Percentiles rank a stretch among this genome's conserved stretches.
phyloP scores from a whole-genome alignment of 2,888 invertebrate genomes.

The Dusona sp. region DNA sequence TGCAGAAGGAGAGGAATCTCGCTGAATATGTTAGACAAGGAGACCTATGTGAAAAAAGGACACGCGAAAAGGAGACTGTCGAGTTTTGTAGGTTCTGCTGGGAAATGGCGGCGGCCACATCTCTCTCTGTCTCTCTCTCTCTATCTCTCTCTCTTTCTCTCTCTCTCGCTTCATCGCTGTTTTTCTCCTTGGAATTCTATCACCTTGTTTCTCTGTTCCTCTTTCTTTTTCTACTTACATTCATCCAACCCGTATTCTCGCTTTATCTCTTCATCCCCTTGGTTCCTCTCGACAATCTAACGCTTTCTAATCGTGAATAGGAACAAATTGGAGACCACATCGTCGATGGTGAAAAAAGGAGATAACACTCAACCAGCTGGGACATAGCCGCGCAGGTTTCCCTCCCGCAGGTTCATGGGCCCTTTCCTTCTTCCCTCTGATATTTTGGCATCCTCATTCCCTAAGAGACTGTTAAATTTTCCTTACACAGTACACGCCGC shows the following conservation, averaged over 20 bases:
- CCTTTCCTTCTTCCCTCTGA: constrained; percentile 17
- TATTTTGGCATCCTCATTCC: constrained; percentile 34
- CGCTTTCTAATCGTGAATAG: constrained; percentile 75
- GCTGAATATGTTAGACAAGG: constrained; percentile 58
- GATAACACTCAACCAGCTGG: constrained; percentile 38
- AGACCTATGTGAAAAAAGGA: constrained; percentile 51
- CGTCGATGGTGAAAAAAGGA: constrained; percentile 54
- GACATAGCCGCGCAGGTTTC: constrained; percentile 12
- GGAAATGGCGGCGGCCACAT: constrained; percentile 53
- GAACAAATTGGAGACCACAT: constrained; percentile 72
- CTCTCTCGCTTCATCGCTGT: constrained; percentile 46
- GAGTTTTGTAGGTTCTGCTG: constrained; percentile 55
- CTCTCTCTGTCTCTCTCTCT: constrained; percentile 47
- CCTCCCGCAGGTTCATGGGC: constrained; percentile 28
- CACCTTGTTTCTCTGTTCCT: constrained; percentile 24
- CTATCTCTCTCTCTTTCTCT: constrained; percentile 40
- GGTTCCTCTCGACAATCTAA: constrained; percentile 62
- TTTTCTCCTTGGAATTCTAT: constrained; percentile 21
- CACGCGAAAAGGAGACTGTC: constrained; percentile 50
- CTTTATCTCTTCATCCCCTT: constrained; percentile 52
- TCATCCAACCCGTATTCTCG: constrained; percentile 32
- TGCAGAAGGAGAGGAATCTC: constrained; percentile 27
- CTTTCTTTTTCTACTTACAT: constrained; percentile 46
- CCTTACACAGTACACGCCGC: constrained; percentile 7
- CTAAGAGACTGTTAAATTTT: constrained; percentile 42